These are phyloP conservation scores for Bombus consobrinus DNA, from an alignment of 1,140 invertebrate genomes.

Conservation along the genomic window DNA sequence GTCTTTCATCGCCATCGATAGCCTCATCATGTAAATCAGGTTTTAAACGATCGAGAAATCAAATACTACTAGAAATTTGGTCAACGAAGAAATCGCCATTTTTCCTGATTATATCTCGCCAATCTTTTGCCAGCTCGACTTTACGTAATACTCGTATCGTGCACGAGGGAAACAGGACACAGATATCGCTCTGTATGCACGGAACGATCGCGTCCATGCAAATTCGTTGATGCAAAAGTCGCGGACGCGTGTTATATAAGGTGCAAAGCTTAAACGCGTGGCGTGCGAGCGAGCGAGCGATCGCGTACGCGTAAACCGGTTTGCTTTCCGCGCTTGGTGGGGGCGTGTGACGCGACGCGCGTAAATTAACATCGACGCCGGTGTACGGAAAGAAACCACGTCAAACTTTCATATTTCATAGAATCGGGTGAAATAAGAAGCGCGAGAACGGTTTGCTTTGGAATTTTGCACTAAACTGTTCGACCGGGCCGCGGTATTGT, in stretches of 20 bases:
- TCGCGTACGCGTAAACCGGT: conserved; percentile 32
- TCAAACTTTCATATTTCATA: conserved; percentile 18
- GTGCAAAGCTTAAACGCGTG: conserved; percentile 27
- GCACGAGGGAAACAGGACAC: conserved; percentile 12
- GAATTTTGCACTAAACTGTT: background rate
- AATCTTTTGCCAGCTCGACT: background rate
- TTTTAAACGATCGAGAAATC: background rate
- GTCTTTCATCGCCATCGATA: background rate
- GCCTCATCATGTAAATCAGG: conserved; percentile 57
- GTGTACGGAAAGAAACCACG: background rate
- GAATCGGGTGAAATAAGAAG: conserved; percentile 12
- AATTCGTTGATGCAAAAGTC: conserved; percentile 32
- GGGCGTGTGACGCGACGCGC: background rate
- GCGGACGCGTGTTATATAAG: conserved; percentile 15
- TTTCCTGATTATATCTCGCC: conserved; percentile 3
- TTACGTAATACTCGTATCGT: conserved; percentile 40
- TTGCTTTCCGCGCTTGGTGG: background rate
- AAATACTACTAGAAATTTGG: background rate
- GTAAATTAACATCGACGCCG: conserved; percentile 36
- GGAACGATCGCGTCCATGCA: conserved; percentile 38
- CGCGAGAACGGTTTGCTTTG: background rate
- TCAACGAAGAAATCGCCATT: background rate
- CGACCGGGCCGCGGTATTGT: background rate
- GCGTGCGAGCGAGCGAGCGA: background rate
- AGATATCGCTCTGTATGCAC: conserved; percentile 9